phyloP scores from a whole-genome alignment of 1,140 invertebrate genomes.

The Bombus ignitus region DNA sequence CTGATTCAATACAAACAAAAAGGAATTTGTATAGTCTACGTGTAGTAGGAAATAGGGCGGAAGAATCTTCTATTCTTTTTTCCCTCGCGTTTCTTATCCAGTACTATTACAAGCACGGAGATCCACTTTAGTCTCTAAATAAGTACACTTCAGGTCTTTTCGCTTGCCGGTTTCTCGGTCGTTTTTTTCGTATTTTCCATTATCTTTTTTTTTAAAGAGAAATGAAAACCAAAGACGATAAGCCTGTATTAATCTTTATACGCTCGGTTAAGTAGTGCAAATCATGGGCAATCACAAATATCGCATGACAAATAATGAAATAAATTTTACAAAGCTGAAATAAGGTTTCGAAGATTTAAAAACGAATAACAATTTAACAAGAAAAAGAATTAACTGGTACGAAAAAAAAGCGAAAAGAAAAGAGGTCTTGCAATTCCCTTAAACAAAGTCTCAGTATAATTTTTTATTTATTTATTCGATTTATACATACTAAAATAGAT shows the following conservation, averaged over 20 bases:
- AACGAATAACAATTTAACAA: neutral
- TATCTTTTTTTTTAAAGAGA: neutral
- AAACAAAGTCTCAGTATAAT: neutral
- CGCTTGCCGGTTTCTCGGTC: slow-evolving; percentile 10
- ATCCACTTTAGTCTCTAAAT: slow-evolving; percentile 56
- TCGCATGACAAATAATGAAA: no score
- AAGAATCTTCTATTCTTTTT: slow-evolving; percentile 42
- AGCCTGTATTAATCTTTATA: neutral
- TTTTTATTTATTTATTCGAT: slow-evolving; percentile 27
- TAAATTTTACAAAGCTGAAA: neutral
- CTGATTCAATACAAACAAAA: neutral
- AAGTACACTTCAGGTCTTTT: slow-evolving; percentile 47
- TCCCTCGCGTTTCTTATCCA: slow-evolving; percentile 30
- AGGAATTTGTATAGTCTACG: slow-evolving; percentile 9
- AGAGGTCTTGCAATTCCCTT: neutral
- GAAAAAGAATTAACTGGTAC: neutral
- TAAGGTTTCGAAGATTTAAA: neutral
- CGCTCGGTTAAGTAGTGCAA: no score
- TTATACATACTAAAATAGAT: neutral
- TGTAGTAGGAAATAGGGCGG: slow-evolving; percentile 43
- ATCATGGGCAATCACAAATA: no score
- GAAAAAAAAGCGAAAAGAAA: neutral
- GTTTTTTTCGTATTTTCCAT: slow-evolving; percentile 11
- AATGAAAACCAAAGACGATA: neutral
- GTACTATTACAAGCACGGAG: slow-evolving; percentile 27